Base-by-base conservation (phyloP, 2,888 invertebrate genomes). In the Eupelmus urozonus region DNA sequence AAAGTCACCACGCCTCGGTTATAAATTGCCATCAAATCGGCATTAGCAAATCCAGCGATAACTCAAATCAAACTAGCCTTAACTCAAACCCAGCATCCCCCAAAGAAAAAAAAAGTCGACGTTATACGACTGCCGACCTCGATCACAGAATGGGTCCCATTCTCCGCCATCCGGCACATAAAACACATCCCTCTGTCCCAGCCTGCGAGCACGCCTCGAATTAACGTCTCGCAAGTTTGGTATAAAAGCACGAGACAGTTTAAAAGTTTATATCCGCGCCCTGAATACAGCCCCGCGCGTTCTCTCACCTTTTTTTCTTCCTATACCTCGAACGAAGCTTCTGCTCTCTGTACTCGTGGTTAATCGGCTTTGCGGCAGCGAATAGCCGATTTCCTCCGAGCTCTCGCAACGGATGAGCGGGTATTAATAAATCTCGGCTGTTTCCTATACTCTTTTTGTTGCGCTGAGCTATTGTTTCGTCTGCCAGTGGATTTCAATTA, bases 381-480 rank as follows among this genome's bases (percentile, higher is more conserved):
- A 60, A 71, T 70, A 74, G 75, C 70, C 66, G 75, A 75, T 78
- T 78, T 75, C 75, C 74, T 59, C 29, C 42, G 5, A 23, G 23
- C 63, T 27, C 57, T 45, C 25, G 69, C 57, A 18, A 72, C 57
- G 62, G 25, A 49, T 29, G 70, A 66, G 59, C 78, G 78, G 70
- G 75, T 78, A 75, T 78, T 75, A 74, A 78, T 78, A 78, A 78
- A 78, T 78, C 67, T 53, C 63, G 25, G 27, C 18, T 29, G 18
- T 45, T 49, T 45, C 66, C 51, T 51, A 9, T 45, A 13, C 16
- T 13, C 45, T 13, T 13, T 45, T 45, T 45, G 4, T 45, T 45
- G 13, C 45, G 16, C 40, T 27, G n/a, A n/a, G n/a, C n/a, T 20
- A 23, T 57, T 62, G 20, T 60, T 2, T 34, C 34, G 45, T 51